Conservation (phyloP, 2,888 invertebrate species). For the Anoncus sp. region DNA sequence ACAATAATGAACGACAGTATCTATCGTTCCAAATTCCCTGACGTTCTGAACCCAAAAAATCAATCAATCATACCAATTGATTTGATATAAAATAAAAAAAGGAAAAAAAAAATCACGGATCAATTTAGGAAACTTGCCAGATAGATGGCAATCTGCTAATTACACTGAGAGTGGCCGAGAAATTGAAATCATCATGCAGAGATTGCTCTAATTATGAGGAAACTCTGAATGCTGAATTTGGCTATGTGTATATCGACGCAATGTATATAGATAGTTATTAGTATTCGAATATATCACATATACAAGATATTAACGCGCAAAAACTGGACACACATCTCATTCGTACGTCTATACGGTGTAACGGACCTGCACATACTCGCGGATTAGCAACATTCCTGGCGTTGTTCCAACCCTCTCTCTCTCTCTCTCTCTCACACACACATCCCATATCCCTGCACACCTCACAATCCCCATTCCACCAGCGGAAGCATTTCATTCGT, state of each 20-base stretch:
- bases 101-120: not conserved
- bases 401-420: slow-evolving; percentile 66
- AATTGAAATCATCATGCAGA: slow-evolving; percentile 36
- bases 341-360: slow-evolving; percentile 52
- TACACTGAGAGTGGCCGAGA: slow-evolving; percentile 1
- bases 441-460: slow-evolving; percentile 17
- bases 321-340: slow-evolving; percentile 55
- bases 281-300: slow-evolving; percentile 44
- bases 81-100: not conserved
- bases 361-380: slow-evolving; percentile 63
- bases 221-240: no score
- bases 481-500: slow-evolving; percentile 52
- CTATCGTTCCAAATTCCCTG: not conserved
- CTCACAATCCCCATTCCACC: slow-evolving; percentile 44
- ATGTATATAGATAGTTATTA: slow-evolving; percentile 26
- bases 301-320: slow-evolving; percentile 49
- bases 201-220: slow-evolving; percentile 19
- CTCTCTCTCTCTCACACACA: slow-evolving; percentile 19
- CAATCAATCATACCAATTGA: not conserved
- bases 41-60: not conserved
- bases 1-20: slow-evolving; percentile 10
- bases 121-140: not conserved
- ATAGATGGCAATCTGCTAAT: slow-evolving; percentile 27
- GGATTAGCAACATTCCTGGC: slow-evolving; percentile 75
- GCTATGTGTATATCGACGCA: slow-evolving; percentile 1